Evolutionary conservation across 2,888 invertebrate genomes (phyloP).

Genomic region (Protonemura montana): DNA sequence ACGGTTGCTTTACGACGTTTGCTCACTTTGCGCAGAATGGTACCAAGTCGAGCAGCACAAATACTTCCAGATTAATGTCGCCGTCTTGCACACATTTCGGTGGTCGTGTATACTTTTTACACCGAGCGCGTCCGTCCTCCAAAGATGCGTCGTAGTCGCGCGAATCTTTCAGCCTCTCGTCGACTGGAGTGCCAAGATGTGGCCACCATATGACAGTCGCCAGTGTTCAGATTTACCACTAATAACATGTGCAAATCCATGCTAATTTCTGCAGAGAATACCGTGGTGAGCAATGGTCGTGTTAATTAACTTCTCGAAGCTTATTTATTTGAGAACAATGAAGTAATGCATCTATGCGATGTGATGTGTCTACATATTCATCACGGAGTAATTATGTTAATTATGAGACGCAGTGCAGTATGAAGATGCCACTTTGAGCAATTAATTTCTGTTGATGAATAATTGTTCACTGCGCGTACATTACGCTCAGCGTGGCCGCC

Average conservation of each 20-base stretch:
- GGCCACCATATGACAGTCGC: background rate
- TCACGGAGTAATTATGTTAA: background rate
- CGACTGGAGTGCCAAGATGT: background rate
- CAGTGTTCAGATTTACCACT: background rate
- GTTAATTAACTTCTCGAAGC: background rate
- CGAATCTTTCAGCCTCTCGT: background rate
- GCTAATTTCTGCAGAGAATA: background rate
- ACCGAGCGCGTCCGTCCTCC: background rate
- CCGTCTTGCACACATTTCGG: background rate
- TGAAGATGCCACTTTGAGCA: slow-evolving; percentile 12
- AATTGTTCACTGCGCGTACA: background rate
- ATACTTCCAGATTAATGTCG: background rate
- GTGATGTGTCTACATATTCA: background rate
- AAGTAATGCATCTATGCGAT: slow-evolving; percentile 4
- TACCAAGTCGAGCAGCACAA: background rate
- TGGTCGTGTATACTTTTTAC: background rate
- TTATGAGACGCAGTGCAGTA: background rate
- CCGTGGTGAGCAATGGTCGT: background rate
- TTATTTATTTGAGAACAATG: slow-evolving; percentile 5
- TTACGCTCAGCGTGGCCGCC: background rate
- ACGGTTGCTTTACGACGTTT: background rate
- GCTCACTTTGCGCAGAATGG: background rate
- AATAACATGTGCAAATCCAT: background rate
- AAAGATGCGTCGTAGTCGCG: background rate
- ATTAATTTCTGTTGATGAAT: slow-evolving; percentile 7